phyloP scores from a whole-genome alignment of 92 coral and sea anemone species.

The Umimayanthus kanabou region DNA sequence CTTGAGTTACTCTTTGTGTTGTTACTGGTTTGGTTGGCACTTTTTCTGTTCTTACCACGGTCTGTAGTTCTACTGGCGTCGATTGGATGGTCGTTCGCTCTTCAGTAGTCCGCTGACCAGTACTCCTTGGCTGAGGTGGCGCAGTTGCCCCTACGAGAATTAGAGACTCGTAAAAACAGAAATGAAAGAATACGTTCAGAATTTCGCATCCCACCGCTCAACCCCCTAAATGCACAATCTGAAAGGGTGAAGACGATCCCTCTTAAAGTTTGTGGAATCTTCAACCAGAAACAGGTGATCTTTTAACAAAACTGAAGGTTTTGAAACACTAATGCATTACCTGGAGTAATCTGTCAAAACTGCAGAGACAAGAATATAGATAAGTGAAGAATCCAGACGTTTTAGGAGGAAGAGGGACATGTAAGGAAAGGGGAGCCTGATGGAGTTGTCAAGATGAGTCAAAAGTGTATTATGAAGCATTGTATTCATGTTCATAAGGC shows the following conservation, averaged over 20 bases:
- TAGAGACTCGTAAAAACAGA: background rate
- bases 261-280: background rate
- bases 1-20: background rate
- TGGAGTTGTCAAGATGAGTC: too few relatives aligned
- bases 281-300: background rate
- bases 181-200: too few relatives aligned
- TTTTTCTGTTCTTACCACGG: background rate
- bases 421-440: too few relatives aligned
- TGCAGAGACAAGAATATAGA: too few relatives aligned
- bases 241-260: background rate
- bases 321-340: background rate
- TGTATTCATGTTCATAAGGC: too few relatives aligned
- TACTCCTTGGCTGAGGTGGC: background rate
- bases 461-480: too few relatives aligned
- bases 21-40: background rate
- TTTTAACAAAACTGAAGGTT: background rate
- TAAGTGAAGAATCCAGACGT: background rate
- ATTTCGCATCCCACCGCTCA: too few relatives aligned
- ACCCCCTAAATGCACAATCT: too few relatives aligned
- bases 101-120: background rate
- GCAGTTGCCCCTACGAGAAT: background rate
- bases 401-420: too few relatives aligned
- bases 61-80: background rate
- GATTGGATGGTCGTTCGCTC: background rate
- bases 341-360: background rate